These are phyloP conservation scores for Eristalis arbustorum DNA, from an alignment of 2,888 invertebrate genomes.

Conservation along the genomic window DNA sequence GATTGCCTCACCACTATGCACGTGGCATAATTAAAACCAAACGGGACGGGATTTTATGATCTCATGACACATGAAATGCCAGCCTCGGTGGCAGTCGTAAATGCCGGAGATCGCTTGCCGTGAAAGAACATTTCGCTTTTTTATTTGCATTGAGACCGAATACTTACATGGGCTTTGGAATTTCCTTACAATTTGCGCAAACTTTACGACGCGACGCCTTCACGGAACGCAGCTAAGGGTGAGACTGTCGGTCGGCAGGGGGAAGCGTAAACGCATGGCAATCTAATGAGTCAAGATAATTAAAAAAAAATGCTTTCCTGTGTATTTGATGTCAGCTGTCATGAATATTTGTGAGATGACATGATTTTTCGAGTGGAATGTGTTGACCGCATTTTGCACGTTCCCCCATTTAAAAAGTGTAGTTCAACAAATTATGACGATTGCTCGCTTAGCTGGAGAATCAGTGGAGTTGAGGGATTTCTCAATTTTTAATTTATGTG, in stretches of 20 bases:
- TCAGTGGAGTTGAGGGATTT: no score
- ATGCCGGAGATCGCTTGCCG: constrained; percentile 1
- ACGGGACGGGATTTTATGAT: constrained; percentile 19
- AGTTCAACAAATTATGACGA: no score
- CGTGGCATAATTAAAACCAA: constrained; percentile 6
- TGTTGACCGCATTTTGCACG: no score
- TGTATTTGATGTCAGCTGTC: no score
- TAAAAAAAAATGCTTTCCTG: not conserved
- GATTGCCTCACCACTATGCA: constrained; percentile 24
- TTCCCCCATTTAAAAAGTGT: no score
- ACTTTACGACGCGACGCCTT: not conserved
- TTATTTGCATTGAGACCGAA: not conserved
- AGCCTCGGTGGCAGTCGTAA: constrained; percentile 8
- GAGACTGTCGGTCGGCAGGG: not conserved
- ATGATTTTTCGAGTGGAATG: no score
- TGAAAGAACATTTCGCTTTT: constrained; percentile 14
- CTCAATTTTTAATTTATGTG: no score
- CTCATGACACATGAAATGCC: constrained; percentile 19
- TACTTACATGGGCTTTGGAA: not conserved
- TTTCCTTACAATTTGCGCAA: not conserved
- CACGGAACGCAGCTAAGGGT: not conserved
- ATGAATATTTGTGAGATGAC: no score
- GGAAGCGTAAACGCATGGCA: not conserved
- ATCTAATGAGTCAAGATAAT: not conserved
- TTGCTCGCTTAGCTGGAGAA: no score